Percentiles rank a stretch among this genome's conserved stretches.
Conservation (phyloP, 2,797 vertebrate genomes). For the Coreius guichenoti region DNA sequence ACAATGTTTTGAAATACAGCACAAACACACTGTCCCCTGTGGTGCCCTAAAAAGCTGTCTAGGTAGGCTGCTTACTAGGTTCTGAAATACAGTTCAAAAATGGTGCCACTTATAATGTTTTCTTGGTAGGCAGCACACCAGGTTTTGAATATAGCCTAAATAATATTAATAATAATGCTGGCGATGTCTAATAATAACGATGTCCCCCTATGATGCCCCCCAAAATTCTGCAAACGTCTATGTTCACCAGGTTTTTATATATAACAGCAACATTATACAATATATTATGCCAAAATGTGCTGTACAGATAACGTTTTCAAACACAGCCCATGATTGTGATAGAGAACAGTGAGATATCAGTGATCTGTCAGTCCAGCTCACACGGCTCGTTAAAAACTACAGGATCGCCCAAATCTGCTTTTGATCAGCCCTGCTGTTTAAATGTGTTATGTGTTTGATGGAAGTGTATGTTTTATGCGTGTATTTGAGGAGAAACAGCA, state of each 20-base stretch:
- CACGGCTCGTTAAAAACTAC: conserved; percentile 24
- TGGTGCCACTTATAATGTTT: not conserved
- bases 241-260: not conserved
- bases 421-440: not conserved
- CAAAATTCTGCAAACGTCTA: not conserved
- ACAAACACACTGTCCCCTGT: not conserved
- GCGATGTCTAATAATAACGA: too few species aligned
- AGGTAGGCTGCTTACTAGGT: not conserved
- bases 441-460: not conserved
- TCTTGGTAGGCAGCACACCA: not conserved
- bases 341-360: not conserved
- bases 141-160: not conserved
- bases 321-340: not conserved
- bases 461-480: conserved; percentile 14
- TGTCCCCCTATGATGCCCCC: not conserved
- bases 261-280: not conserved
- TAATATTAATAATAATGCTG: not conserved
- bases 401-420: not conserved
- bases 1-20: not conserved
- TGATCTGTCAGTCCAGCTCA: conserved; percentile 38
- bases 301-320: not conserved
- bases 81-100: not conserved
- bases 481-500: conserved; percentile 24
- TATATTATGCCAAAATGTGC: not conserved
- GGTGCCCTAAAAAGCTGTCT: not conserved